Conservation (phyloP, 1,140 invertebrate genomes). For the Bombus waltoni region DNA sequence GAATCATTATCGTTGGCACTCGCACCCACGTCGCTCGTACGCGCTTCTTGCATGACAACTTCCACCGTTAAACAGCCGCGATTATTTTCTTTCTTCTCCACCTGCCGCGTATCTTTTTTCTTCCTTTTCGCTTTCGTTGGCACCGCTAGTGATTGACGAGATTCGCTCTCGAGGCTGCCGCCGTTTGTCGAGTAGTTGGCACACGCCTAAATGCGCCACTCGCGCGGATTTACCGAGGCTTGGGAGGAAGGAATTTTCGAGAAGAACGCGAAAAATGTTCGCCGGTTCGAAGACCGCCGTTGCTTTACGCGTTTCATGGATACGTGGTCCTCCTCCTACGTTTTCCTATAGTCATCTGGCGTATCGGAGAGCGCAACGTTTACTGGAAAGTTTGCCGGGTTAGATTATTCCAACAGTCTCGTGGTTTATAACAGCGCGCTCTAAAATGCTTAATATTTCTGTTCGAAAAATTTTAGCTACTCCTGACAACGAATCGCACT, state of each 20-base stretch:
- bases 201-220: not conserved
- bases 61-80: not conserved
- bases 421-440: not conserved
- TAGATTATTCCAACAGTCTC: not conserved
- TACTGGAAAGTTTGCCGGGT: not conserved
- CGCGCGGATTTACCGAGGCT: not conserved
- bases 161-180: constrained; percentile 22
- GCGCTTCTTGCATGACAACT: not conserved
- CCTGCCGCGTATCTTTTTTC: too few relatives aligned
- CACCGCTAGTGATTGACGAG: constrained; percentile 39
- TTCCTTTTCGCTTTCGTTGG: not conserved
- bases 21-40: not conserved
- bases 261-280: not conserved
- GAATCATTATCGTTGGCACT: constrained; percentile 37
- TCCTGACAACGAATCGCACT: too few relatives aligned
- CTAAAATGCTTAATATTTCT: not conserved
- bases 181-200: constrained; percentile 9
- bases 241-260: not conserved
- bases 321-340: not conserved
- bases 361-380: not conserved
- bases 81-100: constrained; percentile 18
- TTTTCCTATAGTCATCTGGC: not conserved
- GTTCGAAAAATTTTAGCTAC: not conserved
- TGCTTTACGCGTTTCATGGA: not conserved
- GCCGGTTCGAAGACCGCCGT: not conserved